phyloP scores from a whole-genome alignment of 2,113 vertebrate genomes.

The Phoenicopterus ruber region DNA sequence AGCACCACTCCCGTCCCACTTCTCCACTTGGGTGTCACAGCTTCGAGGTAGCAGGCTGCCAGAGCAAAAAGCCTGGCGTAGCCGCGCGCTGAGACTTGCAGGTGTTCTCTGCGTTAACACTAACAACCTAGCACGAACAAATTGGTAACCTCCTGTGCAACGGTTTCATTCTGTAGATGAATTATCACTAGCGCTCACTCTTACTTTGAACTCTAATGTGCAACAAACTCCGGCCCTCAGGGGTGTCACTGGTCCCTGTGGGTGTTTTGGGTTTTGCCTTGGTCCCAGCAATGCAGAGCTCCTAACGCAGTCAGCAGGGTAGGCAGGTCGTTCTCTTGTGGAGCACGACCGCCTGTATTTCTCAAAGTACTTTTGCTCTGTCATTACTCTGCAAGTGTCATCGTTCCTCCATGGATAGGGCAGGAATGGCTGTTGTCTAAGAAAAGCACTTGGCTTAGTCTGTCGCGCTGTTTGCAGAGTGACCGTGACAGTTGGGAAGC shows the following conservation, averaged over 20 bases:
- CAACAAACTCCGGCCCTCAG: background rate
- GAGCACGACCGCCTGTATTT: background rate
- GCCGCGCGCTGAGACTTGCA: background rate
- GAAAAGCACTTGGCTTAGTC: background rate
- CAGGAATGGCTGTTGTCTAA: fast-evolving
- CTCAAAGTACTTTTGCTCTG: fast-evolving
- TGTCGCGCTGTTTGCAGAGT: fast-evolving
- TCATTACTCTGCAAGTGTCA: fast-evolving
- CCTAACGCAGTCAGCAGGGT: fast-evolving
- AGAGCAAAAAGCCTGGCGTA: background rate
- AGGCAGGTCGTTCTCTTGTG: background rate
- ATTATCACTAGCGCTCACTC: fast-evolving
- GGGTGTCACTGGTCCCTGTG: background rate
- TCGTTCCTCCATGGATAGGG: fast-evolving
- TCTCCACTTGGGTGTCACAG: background rate
- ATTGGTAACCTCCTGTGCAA: fast-evolving
- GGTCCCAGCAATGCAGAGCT: background rate
- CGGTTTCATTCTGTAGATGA: background rate
- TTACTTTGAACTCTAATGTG: background rate
- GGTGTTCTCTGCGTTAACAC: fast-evolving
- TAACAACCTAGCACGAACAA: fast-evolving
- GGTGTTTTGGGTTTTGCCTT: no score
- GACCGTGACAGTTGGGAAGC: background rate
- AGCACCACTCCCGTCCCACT: fast-evolving
- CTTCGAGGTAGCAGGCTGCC: background rate